phyloP scores from a whole-genome alignment of 1,140 invertebrate species.

The Lithobius niger region DNA sequence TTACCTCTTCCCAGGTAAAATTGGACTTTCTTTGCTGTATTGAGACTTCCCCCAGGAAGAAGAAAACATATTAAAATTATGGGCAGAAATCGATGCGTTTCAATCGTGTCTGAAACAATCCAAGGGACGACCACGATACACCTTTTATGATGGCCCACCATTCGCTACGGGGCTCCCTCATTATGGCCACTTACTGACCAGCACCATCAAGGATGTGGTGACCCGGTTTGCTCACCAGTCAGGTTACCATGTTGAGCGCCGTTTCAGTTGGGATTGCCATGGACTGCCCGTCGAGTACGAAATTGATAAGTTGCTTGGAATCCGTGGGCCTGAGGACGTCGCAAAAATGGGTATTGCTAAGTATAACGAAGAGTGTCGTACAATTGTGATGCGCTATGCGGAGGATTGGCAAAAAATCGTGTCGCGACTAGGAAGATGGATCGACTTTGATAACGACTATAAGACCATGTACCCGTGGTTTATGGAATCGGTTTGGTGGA shows the following conservation, averaged over 20 bases:
- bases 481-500: slow-evolving; percentile 99
- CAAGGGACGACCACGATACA: too few species aligned
- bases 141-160: slow-evolving; percentile 98
- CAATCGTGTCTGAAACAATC: too few species aligned
- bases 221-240: slow-evolving; percentile 94
- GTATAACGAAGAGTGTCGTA: slow-evolving; percentile 92
- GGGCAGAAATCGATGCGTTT: too few species aligned
- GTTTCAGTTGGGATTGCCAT: slow-evolving; percentile 99
- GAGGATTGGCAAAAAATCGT: slow-evolving; percentile 86
- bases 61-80: too few species aligned
- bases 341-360: slow-evolving; percentile 89
- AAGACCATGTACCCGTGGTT: slow-evolving; percentile 98
- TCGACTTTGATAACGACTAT: slow-evolving; percentile 99
- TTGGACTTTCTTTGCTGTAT: too few species aligned
- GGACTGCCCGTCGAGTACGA: slow-evolving; percentile 85
- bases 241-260: slow-evolving; percentile 87
- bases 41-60: too few species aligned
- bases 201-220: slow-evolving; percentile 97
- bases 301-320: slow-evolving; percentile 86
- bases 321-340: slow-evolving; percentile 94
- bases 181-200: slow-evolving; percentile 96
- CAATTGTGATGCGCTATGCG: slow-evolving; percentile 95
- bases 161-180: slow-evolving; percentile 98
- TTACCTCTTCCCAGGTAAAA: too few species aligned
- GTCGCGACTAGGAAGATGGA: slow-evolving; percentile 86